phyloP scores from a whole-genome alignment of 2,113 vertebrate species.

The Pelecanus crispus region DNA sequence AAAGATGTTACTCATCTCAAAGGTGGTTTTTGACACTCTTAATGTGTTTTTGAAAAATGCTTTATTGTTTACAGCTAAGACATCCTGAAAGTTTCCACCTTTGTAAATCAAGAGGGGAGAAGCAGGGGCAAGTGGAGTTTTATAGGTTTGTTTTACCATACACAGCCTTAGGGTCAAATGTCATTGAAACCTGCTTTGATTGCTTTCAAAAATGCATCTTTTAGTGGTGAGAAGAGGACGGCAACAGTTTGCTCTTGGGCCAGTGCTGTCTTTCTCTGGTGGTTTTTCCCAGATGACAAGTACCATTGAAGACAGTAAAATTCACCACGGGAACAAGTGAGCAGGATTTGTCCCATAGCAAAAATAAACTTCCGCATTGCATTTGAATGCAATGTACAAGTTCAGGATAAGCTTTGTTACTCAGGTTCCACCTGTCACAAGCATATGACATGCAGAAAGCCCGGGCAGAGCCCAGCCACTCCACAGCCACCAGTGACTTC shows the following conservation, averaged over 20 bases:
- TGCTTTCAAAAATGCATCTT: neutral
- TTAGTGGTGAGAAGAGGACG: neutral
- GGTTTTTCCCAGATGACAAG: neutral
- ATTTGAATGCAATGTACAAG: neutral
- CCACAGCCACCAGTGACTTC: neutral
- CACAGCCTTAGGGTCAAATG: neutral
- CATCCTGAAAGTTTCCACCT: slow-evolving; percentile 24
- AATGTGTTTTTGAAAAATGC: slow-evolving; percentile 42
- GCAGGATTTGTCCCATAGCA: neutral
- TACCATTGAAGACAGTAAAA: neutral
- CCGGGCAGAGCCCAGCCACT: neutral
- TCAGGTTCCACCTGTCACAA: neutral
- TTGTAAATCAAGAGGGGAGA: slow-evolving; percentile 3
- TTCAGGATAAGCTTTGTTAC: neutral
- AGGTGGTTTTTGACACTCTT: slow-evolving; percentile 50
- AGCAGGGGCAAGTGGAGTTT: neutral
- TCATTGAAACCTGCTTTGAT: neutral
- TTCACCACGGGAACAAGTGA: neutral
- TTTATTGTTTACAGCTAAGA: slow-evolving; percentile 29
- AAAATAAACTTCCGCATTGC: neutral
- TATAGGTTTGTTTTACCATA: slow-evolving; percentile 10
- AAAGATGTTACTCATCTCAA: slow-evolving; percentile 43
- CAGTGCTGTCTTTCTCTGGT: neutral
- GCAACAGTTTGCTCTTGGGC: neutral
- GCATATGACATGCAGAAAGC: neutral